phyloP scores from a whole-genome alignment of 2,797 vertebrate species.

The Premnoplex brunnescens region DNA sequence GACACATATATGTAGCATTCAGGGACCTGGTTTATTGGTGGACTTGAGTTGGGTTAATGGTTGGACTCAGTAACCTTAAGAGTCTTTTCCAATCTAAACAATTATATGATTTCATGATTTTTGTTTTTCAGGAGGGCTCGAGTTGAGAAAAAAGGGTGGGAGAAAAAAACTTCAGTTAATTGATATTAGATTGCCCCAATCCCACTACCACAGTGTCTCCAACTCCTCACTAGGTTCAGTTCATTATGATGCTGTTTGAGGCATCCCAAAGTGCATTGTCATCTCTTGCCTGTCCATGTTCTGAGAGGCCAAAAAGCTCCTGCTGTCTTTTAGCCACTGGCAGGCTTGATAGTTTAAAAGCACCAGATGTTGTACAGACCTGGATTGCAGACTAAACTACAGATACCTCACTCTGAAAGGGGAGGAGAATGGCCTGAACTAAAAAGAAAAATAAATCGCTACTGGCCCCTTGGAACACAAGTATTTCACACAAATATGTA shows the following conservation, averaged over 20 bases:
- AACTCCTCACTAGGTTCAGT: background rate
- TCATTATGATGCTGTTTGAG: rapidly evolving
- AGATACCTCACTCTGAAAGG: background rate
- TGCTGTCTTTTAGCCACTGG: background rate
- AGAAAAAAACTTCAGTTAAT: background rate
- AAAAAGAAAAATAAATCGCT: background rate
- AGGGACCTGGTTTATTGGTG: background rate
- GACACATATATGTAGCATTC: rapidly evolving
- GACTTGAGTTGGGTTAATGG: background rate
- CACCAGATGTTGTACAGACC: constrained; percentile 1
- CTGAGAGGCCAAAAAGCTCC: background rate
- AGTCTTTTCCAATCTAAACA: background rate
- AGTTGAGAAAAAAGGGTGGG: background rate
- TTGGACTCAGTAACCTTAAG: background rate
- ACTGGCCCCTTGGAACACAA: background rate
- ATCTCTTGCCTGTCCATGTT: background rate
- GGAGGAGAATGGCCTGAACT: background rate
- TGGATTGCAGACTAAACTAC: background rate
- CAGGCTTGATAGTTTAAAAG: background rate
- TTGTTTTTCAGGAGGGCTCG: background rate
- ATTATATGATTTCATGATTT: background rate
- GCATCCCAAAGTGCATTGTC: background rate
- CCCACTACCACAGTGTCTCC: background rate
- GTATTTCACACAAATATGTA: constrained; percentile 44
- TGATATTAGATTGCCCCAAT: background rate